Evolutionary conservation across 2,888 invertebrate genomes (phyloP).

Genomic region (Nomada ruficornis): DNA sequence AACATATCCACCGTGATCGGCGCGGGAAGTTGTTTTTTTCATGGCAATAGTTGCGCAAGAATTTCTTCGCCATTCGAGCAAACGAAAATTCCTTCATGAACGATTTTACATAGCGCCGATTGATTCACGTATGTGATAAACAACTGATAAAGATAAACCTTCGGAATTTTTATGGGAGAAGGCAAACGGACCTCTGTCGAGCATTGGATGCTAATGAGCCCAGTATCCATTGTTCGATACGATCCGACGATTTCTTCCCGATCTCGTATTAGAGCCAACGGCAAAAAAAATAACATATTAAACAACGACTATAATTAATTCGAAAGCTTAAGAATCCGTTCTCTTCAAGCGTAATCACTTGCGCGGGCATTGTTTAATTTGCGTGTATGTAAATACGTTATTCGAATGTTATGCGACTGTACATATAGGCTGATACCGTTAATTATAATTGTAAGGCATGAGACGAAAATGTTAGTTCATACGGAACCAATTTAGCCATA

Average conservation of each 20-base stretch:
- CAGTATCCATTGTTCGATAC: conserved; percentile 38
- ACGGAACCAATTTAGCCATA: conserved; percentile 65
- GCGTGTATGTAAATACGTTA: conserved; percentile 48
- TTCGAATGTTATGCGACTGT: conserved; percentile 38
- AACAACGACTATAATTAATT: not conserved
- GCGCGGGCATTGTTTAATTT: not conserved
- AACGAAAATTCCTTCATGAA: not conserved
- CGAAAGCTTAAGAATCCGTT: too few relatives aligned
- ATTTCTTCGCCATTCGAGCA: not conserved
- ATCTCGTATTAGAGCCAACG: not conserved
- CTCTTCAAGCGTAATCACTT: not conserved
- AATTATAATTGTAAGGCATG: conserved; percentile 17
- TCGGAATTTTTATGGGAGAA: conserved; percentile 23
- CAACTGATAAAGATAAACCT: not conserved
- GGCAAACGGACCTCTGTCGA: not conserved
- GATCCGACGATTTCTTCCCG: not conserved
- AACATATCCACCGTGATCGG: conserved; percentile 55
- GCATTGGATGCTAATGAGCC: conserved; percentile 53
- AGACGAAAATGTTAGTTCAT: conserved; percentile 53
- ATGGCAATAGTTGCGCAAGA: conserved; percentile 21
- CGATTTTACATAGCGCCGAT: conserved; percentile 6
- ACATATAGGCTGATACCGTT: conserved; percentile 44
- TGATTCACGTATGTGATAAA: not conserved
- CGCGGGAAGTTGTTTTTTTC: conserved; percentile 25
- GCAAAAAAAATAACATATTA: not conserved